These are phyloP conservation scores for Shinisaurus crocodilurus DNA, from an alignment of 2,113 vertebrate species.

Conservation along the genomic window DNA sequence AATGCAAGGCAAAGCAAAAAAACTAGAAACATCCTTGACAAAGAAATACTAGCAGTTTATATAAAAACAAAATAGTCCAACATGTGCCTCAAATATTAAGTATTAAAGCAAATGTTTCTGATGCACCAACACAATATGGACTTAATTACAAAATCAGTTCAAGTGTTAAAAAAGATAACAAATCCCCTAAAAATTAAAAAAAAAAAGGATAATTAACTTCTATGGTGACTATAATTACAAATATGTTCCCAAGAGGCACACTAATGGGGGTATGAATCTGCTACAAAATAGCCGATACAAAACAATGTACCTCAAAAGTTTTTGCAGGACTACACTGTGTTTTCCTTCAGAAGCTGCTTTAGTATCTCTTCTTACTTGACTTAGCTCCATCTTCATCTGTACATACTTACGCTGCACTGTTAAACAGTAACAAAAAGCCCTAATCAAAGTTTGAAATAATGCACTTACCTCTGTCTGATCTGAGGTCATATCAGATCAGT, in stretches of 20 bases:
- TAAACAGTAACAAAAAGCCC: conserved; percentile 96
- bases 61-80: conserved; percentile 86
- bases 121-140: conserved; percentile 85
- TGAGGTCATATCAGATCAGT: conserved; percentile 99
- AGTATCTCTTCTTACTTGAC: conserved; percentile 96
- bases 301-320: conserved; percentile 98
- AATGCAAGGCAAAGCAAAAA: conserved; percentile 94
- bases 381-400: conserved; percentile 98
- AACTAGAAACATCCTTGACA: conserved; percentile 89
- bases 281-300: conserved; percentile 93
- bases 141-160: conserved; percentile 84
- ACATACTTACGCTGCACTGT: conserved; percentile 99
- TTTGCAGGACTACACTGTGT: conserved; percentile 99
- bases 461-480: conserved; percentile 99
- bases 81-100: conserved; percentile 85
- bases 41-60: conserved; percentile 85
- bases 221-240: conserved; percentile 81
- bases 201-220: conserved; percentile 80
- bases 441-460: conserved; percentile 89
- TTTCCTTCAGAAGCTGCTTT: conserved; percentile 97
- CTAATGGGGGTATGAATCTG: conserved; percentile 81
- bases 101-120: conserved; percentile 82
- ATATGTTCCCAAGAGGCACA: conserved; percentile 83
- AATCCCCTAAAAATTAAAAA: conserved; percentile 81
- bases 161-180: conserved; percentile 81